Conservation (phyloP, 2,797 vertebrate species). For the Enteromius mattozi region DNA sequence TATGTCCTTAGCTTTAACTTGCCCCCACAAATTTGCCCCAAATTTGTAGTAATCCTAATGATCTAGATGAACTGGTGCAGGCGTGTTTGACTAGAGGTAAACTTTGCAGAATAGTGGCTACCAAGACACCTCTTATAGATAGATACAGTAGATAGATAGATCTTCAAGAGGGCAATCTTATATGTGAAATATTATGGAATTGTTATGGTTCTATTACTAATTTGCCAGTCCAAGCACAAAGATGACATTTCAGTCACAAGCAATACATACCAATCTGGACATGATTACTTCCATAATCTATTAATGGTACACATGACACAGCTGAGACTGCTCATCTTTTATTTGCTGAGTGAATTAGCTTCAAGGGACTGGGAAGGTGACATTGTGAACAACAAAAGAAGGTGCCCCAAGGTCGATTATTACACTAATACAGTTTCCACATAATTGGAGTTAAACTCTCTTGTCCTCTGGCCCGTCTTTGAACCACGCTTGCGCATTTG, state of each 20-base stretch:
- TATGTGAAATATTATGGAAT: constrained; percentile 4
- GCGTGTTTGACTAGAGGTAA: too few relatives aligned
- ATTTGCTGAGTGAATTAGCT: constrained; percentile 38
- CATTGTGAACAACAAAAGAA: constrained; percentile 35
- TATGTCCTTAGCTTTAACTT: background rate
- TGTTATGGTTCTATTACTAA: background rate
- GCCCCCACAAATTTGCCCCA: too few relatives aligned
- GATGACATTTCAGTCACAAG: constrained; percentile 36
- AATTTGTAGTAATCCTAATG: too few relatives aligned
- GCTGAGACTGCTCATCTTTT: constrained; percentile 37
- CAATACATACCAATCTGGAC: background rate
- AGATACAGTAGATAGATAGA: too few relatives aligned
- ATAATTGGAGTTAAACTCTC: constrained; percentile 46
- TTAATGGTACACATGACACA: constrained; percentile 7
- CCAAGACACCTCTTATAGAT: too few relatives aligned
- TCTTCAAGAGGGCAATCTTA: constrained; percentile 3
- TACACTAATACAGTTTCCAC: constrained; percentile 54
- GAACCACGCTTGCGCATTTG: constrained; percentile 27
- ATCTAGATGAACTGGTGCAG: too few relatives aligned
- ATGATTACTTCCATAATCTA: constrained; percentile 46
- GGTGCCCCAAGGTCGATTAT: constrained; percentile 54
- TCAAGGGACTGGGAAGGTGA: constrained; percentile 37
- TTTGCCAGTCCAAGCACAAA: constrained; percentile 8
- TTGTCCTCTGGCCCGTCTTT: constrained; percentile 39
- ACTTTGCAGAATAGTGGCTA: too few relatives aligned